Percentiles rank a stretch among this genome's conserved stretches.
Evolutionary conservation across 2,797 vertebrate species (phyloP).

Genomic region (Sardinella longiceps): DNA sequence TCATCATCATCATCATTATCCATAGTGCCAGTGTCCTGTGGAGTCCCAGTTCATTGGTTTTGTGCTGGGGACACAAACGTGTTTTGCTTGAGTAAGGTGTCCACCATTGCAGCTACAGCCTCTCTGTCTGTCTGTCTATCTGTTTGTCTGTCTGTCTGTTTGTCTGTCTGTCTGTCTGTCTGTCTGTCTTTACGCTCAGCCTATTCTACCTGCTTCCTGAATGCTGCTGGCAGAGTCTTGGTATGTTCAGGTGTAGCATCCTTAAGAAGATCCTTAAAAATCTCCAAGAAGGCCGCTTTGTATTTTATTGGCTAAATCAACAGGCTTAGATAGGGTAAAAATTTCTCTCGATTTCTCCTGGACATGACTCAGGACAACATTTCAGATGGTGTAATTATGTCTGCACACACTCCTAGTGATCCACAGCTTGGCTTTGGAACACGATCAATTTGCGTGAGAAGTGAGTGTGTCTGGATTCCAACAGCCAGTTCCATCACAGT

Average conservation of each 20-base stretch:
- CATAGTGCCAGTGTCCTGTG: not conserved
- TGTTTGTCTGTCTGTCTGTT: too few relatives aligned
- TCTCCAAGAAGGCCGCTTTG: not conserved
- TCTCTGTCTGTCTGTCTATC: too few relatives aligned
- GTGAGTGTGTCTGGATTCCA: not conserved
- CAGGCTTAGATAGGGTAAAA: not conserved
- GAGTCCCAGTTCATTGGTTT: slow-evolving; percentile 14
- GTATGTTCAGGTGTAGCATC: not conserved
- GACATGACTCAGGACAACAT: not conserved
- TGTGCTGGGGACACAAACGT: not conserved
- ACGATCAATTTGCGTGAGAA: not conserved
- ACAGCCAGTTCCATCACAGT: too few relatives aligned
- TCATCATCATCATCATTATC: too few relatives aligned
- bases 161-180: too few relatives aligned
- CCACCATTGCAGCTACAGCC: not conserved
- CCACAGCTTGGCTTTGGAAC: not conserved
- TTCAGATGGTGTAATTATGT: not conserved
- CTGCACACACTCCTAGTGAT: not conserved
- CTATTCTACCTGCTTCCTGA: not conserved
- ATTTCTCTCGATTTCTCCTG: not conserved
- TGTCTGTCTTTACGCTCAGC: not conserved
- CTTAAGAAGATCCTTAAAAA: not conserved
- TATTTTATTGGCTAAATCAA: not conserved
- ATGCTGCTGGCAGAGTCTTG: not conserved
- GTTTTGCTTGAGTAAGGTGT: not conserved